These are phyloP conservation scores for Erinaceus europaeus DNA, from an alignment of 2,113 vertebrate genomes.

Conservation along the genomic window DNA sequence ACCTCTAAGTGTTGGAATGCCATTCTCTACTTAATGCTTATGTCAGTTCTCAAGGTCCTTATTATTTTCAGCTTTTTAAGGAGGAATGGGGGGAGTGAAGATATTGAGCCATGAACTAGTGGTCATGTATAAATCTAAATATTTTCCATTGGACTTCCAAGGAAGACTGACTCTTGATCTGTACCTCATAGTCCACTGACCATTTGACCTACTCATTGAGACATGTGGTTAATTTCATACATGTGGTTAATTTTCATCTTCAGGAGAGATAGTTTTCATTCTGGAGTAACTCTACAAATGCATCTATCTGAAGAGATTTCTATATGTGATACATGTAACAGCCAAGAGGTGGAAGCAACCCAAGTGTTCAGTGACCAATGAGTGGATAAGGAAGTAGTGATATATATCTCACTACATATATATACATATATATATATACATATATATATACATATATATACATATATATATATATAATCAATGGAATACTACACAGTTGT, in stretches of 20 bases:
- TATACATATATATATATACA: too few relatives aligned
- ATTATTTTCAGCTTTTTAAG: not conserved
- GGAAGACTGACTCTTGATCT: not conserved
- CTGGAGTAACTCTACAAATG: conserved; percentile 6
- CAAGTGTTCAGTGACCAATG: too few relatives aligned
- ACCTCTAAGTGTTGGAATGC: not conserved
- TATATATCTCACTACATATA: too few relatives aligned
- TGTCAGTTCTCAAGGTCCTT: not conserved
- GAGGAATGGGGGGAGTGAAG: not conserved
- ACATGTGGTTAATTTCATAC: not conserved
- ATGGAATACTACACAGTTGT: too few relatives aligned
- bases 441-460: too few relatives aligned
- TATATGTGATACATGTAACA: too few relatives aligned
- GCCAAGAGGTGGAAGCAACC: too few relatives aligned
- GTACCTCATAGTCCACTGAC: not conserved
- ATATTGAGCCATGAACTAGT: not conserved
- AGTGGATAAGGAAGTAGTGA: too few relatives aligned
- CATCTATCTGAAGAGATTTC: too few relatives aligned
- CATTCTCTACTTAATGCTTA: not conserved
- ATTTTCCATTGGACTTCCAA: not conserved
- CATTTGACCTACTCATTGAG: not conserved
- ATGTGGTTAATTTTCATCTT: conserved; percentile 10
- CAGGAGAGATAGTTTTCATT: not conserved
- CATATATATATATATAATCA: too few relatives aligned
- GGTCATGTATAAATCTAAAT: not conserved